phyloP scores from a whole-genome alignment of 2,888 invertebrate species.

The Diploptera punctata region DNA sequence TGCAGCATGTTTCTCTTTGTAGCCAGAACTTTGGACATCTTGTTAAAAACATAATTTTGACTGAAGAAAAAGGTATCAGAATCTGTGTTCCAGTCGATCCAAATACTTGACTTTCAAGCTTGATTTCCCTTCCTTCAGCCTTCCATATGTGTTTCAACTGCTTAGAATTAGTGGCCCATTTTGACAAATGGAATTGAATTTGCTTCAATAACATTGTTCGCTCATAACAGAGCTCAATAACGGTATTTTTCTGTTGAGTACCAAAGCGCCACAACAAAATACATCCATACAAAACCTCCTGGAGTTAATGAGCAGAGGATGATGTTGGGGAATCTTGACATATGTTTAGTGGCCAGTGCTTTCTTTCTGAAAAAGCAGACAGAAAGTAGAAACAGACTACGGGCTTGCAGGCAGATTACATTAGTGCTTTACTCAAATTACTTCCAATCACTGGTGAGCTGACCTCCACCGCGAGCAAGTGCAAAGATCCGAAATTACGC shows the following conservation, averaged over 20 bases:
- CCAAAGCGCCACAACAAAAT: background rate
- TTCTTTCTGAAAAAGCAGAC: background rate
- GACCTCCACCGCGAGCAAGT: no score
- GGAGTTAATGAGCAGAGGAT: background rate
- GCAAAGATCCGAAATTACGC: no score
- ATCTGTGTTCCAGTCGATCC: conserved; percentile 8
- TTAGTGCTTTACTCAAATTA: no score
- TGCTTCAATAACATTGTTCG: background rate
- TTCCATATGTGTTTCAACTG: background rate
- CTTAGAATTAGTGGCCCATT: background rate
- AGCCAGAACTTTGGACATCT: background rate
- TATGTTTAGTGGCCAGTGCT: background rate
- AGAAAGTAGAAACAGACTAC: background rate
- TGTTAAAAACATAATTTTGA: background rate
- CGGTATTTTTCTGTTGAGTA: background rate
- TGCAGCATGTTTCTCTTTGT: background rate
- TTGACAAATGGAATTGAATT: background rate
- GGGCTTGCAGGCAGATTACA: no score
- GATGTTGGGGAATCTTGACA: background rate
- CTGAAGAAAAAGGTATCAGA: background rate
- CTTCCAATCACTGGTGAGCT: no score
- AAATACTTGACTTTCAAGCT: background rate
- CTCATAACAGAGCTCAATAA: background rate
- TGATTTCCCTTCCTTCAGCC: background rate
- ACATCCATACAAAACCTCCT: conserved; percentile 18